Conservation (phyloP, 2,888 invertebrate species). For the Barypeithes pellucidus region DNA sequence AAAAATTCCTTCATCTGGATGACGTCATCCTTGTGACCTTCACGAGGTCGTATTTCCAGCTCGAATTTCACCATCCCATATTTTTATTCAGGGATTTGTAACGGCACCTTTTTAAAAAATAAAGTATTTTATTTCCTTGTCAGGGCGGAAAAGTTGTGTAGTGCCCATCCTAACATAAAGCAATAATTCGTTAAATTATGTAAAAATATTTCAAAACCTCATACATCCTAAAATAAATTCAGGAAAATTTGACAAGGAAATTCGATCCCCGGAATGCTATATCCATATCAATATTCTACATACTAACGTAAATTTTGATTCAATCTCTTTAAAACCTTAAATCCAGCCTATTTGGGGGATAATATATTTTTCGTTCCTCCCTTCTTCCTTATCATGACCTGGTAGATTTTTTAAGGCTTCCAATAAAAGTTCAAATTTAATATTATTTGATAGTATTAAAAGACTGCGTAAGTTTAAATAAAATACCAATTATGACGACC, state of each 20-base stretch:
- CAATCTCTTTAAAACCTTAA: constrained; percentile 38
- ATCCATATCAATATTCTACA: constrained; percentile 36
- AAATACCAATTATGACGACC: no score
- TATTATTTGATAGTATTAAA: neutral
- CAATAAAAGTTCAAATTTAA: constrained; percentile 24
- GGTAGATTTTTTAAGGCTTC: constrained; percentile 18
- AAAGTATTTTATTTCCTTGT: no score
- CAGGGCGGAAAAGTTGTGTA: no score
- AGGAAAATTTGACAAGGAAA: constrained; percentile 22
- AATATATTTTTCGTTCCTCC: constrained; percentile 25
- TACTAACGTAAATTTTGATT: constrained; percentile 35
- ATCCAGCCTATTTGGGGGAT: constrained; percentile 35
- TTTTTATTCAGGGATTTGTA: no score
- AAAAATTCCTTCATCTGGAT: no score
- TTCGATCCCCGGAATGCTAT: constrained; percentile 22
- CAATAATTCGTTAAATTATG: constrained; percentile 11
- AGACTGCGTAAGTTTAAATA: neutral
- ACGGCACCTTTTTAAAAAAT: no score
- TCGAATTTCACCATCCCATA: no score
- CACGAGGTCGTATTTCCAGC: no score
- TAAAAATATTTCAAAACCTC: constrained; percentile 12
- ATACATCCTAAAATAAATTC: constrained; percentile 22
- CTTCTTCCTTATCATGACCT: constrained; percentile 21
- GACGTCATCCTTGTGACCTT: no score
- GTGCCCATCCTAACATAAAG: no score